phyloP scores from a whole-genome alignment of 2,113 vertebrate species.

The Raja brachyura region DNA sequence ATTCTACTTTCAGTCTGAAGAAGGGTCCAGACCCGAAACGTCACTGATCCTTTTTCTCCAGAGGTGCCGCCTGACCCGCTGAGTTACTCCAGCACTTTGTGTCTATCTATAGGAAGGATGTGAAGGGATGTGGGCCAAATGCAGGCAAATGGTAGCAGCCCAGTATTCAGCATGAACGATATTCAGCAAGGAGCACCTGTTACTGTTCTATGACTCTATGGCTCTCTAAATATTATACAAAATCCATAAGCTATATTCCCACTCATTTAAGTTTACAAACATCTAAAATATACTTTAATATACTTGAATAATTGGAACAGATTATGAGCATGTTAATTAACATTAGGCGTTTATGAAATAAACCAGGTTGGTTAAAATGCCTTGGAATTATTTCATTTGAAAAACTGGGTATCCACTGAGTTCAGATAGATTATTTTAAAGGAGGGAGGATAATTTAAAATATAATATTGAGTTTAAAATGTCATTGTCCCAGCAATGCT shows the following conservation, averaged over 20 bases:
- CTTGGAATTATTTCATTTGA: not conserved
- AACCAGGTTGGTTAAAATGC: not conserved
- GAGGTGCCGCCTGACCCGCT: no score
- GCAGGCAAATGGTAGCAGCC: no score
- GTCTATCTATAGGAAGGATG: no score
- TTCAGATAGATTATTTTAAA: not conserved
- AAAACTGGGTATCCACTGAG: not conserved
- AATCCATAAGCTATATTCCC: not conserved
- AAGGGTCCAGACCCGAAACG: no score
- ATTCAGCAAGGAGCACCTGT: no score
- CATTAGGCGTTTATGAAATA: not conserved
- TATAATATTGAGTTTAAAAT: not conserved
- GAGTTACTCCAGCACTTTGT: no score
- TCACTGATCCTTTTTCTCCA: no score
- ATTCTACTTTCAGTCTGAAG: no score
- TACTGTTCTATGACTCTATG: no score
- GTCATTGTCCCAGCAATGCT: not conserved
- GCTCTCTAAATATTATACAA: not conserved
- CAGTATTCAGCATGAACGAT: no score
- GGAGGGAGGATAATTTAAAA: slow-evolving; percentile 11
- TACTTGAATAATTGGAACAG: not conserved
- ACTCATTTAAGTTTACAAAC: not conserved
- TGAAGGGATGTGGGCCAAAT: no score
- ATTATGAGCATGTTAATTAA: no score
- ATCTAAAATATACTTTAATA: not conserved